phyloP scores from a whole-genome alignment of 2,113 vertebrate species.

The Odobenus rosmarus region DNA sequence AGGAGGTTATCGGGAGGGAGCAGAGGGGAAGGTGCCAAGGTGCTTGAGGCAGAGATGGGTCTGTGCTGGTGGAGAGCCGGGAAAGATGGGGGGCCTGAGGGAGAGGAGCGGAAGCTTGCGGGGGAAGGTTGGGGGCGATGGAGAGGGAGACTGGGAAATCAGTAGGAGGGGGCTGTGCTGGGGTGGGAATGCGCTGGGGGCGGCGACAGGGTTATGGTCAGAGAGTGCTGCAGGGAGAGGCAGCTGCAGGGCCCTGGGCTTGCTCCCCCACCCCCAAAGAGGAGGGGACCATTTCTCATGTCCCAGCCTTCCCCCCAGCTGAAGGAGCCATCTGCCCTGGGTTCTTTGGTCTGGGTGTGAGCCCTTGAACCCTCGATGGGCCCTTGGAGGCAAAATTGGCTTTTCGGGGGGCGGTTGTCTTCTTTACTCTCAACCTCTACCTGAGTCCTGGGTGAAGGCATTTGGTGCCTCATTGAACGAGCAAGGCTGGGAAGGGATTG shows the following conservation, averaged over 20 bases:
- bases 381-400: background rate
- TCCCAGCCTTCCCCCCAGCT: background rate
- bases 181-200: conserved; percentile 55
- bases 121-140: conserved; percentile 51
- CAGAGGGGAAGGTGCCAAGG: conserved; percentile 58
- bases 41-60: conserved; percentile 45
- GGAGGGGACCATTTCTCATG: background rate
- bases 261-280: conserved; percentile 13
- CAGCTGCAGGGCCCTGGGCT: conserved; percentile 33
- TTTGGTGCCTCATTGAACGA: background rate
- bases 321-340: conserved; percentile 17
- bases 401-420: background rate
- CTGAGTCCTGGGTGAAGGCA: conserved; percentile 30
- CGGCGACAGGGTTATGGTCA: conserved; percentile 53
- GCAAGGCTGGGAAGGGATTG: background rate
- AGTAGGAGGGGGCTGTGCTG: conserved; percentile 52
- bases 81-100: conserved; percentile 49
- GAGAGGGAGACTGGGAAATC: conserved; percentile 61
- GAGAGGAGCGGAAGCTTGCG: conserved; percentile 52
- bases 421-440: background rate
- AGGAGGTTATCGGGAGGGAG: conserved; percentile 62
- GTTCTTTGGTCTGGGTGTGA: conserved; percentile 4
- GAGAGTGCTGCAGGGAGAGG: conserved; percentile 62
- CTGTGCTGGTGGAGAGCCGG: conserved; percentile 26
- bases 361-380: conserved; percentile 16